Conservation (phyloP, 2,113 vertebrate genomes). For the Tamias sibiricus region DNA sequence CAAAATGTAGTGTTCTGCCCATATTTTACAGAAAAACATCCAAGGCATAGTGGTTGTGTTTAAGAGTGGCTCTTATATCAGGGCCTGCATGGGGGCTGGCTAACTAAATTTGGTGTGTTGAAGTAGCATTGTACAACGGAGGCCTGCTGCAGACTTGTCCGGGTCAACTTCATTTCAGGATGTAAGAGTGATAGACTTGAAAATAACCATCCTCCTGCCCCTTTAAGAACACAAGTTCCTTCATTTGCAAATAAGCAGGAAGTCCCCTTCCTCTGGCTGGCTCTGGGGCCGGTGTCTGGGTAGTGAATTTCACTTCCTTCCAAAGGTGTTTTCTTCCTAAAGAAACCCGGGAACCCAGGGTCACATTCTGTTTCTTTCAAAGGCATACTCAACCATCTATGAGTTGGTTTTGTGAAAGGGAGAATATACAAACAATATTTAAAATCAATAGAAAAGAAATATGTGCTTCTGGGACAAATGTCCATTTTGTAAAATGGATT, state of each 20-base stretch:
- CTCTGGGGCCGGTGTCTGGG: not conserved
- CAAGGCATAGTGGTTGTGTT: not conserved
- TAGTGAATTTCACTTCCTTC: constrained; percentile 70
- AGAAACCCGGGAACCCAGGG: constrained; percentile 4
- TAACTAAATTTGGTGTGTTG: not conserved
- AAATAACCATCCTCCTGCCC: not conserved
- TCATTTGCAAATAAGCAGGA: constrained; percentile 62
- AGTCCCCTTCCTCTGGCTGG: not conserved
- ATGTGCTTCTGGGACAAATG: not conserved
- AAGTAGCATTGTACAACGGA: not conserved
- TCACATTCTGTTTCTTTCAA: constrained; percentile 32
- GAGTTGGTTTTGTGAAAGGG: constrained; percentile 27
- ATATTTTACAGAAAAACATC: not conserved
- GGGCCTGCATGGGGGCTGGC: not conserved
- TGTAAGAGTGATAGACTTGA: not conserved
- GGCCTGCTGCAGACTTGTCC: too few relatives aligned
- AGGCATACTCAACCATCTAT: not conserved
- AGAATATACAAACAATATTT: not conserved
- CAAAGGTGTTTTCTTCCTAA: constrained; percentile 67
- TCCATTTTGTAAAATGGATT: not conserved
- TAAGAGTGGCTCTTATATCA: too few relatives aligned
- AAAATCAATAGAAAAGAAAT: not conserved
- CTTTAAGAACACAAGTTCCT: constrained; percentile 68
- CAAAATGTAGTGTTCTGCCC: not conserved
- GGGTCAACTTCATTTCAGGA: not conserved